Percentiles rank a stretch among this genome's conserved stretches.
phyloP scores from a whole-genome alignment of 2,888 invertebrate species.

The Nephrocerus scutellatus region DNA sequence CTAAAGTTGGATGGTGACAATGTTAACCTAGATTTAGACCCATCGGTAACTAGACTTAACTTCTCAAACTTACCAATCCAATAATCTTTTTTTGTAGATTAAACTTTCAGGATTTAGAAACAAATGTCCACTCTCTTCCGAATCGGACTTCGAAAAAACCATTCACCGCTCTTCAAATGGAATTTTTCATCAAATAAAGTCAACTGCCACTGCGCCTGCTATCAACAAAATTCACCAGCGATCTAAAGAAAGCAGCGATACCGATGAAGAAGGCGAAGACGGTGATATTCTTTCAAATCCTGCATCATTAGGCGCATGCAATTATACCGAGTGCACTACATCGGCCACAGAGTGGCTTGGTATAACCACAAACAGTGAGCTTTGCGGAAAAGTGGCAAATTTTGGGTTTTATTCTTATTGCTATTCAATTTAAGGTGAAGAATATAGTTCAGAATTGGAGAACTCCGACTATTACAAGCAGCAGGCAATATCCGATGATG shows the following conservation, averaged over 20 bases:
- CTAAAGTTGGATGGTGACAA: no score
- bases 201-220: no score
- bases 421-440: slow-evolving; percentile 51
- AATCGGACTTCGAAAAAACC: slow-evolving; percentile 6
- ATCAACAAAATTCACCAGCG: slow-evolving; percentile 1
- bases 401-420: background rate
- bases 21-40: no score
- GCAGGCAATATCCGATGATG: slow-evolving; percentile 51
- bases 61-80: no score
- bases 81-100: no score
- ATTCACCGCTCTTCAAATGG: slow-evolving; percentile 13
- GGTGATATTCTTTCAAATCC: slow-evolving; percentile 59
- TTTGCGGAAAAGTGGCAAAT: background rate
- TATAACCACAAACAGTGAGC: slow-evolving; percentile 75
- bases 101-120: slow-evolving; percentile 18
- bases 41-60: no score
- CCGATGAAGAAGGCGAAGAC: slow-evolving; percentile 50
- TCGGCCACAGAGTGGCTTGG: slow-evolving; percentile 80
- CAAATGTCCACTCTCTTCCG: slow-evolving; percentile 23
- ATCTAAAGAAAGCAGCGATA: slow-evolving; percentile 36
- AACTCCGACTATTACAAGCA: slow-evolving; percentile 56
- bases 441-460: slow-evolving; percentile 71
- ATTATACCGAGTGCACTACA: slow-evolving; percentile 54
- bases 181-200: slow-evolving; percentile 24
- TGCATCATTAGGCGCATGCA: slow-evolving; percentile 43